Evolutionary conservation across 2,113 vertebrate species (phyloP), one percentile per base, ranked within the genome.

Genomic region (Lipotes vexillifer): DNA sequence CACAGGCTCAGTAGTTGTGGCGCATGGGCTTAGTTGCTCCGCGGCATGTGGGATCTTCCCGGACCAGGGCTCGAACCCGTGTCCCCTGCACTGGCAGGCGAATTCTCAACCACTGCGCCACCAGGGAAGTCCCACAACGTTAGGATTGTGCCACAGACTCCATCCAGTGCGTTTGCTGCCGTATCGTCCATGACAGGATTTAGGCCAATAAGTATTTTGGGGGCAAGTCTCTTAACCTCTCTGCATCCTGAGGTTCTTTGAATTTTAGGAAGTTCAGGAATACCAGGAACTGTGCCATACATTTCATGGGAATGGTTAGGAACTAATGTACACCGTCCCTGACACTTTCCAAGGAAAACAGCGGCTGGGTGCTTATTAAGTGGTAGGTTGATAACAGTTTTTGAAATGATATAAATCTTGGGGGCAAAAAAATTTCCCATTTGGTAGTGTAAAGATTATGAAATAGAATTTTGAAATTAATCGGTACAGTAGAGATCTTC

Each of bases 381-480:
- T 52, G 52, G 33, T 46, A 55, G 85, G 61, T 41, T 61, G 36
- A 25, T 65, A n/a, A 6, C 8, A 44, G 6, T 27, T 89, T 94
- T 85, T 91, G 17, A 91, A 88, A 78, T 85, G 41, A 71, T 52
- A 78, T 27, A 41, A 10, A 20, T 92, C 77, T 96, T 63, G 23
- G 44, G 33, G 44, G n/a, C 78, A 72, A 93, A 75, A 31, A 65
- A n/a, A 18, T 20, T 65, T 95, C 44, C 93, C 21, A 57, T 38
- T 89, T 86, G 44, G 44, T 21, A 82, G 33, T 69, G 3, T 85
- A 77, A 93, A 94, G 41, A 91, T 95, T 82, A 86, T 49, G 6
- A 96, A 86, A 78, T 80, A 63, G 27, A 86, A 63, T 44, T 88
- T 91, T 49, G 93, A 96, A 94, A 84, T 83, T 59, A 55, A 49